Conservation (phyloP, 2,888 invertebrate genomes). For the Ormyrus rosae region DNA sequence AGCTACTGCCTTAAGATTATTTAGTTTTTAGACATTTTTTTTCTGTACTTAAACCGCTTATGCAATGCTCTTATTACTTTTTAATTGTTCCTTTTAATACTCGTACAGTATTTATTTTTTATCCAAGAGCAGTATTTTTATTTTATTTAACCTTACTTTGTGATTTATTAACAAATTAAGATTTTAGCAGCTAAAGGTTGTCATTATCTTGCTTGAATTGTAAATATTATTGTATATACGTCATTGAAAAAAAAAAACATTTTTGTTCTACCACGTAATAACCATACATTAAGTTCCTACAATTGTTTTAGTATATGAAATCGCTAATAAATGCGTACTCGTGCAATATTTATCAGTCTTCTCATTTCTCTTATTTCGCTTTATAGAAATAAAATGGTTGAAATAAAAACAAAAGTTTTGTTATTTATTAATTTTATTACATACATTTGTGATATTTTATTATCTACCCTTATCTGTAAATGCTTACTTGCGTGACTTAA, state of each 20-base stretch:
- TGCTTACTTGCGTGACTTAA: slow-evolving; percentile 32
- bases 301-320: slow-evolving; percentile 15
- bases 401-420: slow-evolving; percentile 35
- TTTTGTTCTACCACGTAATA: no score
- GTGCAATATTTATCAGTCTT: background rate
- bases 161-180: slow-evolving; percentile 6
- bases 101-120: slow-evolving; percentile 37
- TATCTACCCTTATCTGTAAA: slow-evolving; percentile 40
- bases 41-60: slow-evolving; percentile 6
- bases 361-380: background rate
- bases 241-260: slow-evolving; percentile 3
- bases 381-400: background rate
- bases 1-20: slow-evolving; percentile 5
- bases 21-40: slow-evolving; percentile 1
- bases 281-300: no score
- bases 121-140: slow-evolving; percentile 40
- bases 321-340: slow-evolving; percentile 28
- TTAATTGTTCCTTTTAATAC: slow-evolving; percentile 3
- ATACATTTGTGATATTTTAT: slow-evolving; percentile 42
- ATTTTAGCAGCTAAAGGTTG: slow-evolving; percentile 3
- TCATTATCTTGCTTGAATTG: slow-evolving; percentile 10
- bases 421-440: slow-evolving; percentile 49
- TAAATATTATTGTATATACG: slow-evolving; percentile 43
- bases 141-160: slow-evolving; percentile 15
- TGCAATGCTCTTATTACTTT: slow-evolving; percentile 12